Conservation (phyloP, 2,113 vertebrate species). For the Antechinus flavipes region DNA sequence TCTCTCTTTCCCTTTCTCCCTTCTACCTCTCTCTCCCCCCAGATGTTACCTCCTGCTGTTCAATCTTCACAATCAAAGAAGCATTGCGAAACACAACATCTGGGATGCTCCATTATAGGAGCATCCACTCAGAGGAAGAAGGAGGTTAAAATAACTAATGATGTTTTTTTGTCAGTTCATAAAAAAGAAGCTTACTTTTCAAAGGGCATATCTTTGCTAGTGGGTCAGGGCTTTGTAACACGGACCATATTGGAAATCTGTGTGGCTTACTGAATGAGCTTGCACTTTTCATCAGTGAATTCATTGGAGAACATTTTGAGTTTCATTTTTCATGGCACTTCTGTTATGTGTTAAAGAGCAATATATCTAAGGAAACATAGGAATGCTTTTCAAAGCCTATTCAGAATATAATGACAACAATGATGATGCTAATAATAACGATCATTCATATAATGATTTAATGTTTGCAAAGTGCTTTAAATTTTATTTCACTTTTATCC, state of each 20-base stretch:
- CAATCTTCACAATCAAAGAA: constrained; percentile 67
- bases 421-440: neutral
- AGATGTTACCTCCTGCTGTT: constrained; percentile 76
- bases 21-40: neutral
- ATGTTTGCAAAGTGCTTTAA: neutral
- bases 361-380: neutral
- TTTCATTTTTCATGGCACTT: neutral
- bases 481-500: neutral
- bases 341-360: neutral
- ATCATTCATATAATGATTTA: neutral
- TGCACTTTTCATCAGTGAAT: neutral
- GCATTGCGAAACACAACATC: constrained; percentile 66
- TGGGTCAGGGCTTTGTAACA: constrained; percentile 33
- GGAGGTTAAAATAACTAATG: constrained; percentile 56
- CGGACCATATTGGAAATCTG: constrained; percentile 1
- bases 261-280: neutral
- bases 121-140: constrained; percentile 43
- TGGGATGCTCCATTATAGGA: constrained; percentile 59
- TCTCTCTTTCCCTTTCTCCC: neutral
- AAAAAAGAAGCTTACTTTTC: constrained; percentile 55
- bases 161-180: constrained; percentile 54
- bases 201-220: constrained; percentile 30
- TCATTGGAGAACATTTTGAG: constrained; percentile 3
- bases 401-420: neutral
- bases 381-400: neutral